Conservation (phyloP, 2,888 invertebrate species). For the Leucophenga maculata region DNA sequence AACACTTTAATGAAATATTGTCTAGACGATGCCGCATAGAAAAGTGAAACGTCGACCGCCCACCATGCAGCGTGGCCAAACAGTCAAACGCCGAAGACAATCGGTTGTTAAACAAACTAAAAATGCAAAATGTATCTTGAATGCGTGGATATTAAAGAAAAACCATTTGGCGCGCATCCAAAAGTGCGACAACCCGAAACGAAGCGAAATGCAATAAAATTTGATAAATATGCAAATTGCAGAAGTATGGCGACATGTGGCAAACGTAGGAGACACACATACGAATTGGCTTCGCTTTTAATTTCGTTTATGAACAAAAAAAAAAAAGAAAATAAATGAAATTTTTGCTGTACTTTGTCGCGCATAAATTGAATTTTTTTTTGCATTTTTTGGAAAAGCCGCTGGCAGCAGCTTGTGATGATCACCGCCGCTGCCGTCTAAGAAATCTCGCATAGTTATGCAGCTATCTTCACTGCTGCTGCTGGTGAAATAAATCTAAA, state of each 20-base stretch:
- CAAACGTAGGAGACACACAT: neutral
- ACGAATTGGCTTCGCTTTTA: neutral
- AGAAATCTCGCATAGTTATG: neutral
- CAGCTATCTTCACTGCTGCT: neutral
- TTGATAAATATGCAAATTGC: constrained; percentile 24
- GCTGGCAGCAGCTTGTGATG: neutral
- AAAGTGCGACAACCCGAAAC: neutral
- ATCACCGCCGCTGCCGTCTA: no score
- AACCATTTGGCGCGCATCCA: constrained; percentile 4
- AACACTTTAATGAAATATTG: no score
- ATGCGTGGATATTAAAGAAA: neutral
- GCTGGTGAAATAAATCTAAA: constrained; percentile 10
- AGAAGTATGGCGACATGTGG: constrained; percentile 11
- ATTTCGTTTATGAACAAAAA: no score
- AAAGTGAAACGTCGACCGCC: no score
- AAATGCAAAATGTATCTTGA: neutral
- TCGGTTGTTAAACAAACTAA: neutral
- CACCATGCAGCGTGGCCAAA: neutral
- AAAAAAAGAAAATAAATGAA: no score
- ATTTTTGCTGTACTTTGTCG: neutral
- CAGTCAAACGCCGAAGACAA: neutral
- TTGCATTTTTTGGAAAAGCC: neutral
- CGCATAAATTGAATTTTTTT: constrained; percentile 12
- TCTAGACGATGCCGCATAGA: no score
- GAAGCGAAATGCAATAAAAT: constrained; percentile 15